Evolutionary conservation across 1,140 invertebrate genomes (phyloP), one percentile per base, ranked within the genome.

Genomic region (Brachionus angularis): DNA sequence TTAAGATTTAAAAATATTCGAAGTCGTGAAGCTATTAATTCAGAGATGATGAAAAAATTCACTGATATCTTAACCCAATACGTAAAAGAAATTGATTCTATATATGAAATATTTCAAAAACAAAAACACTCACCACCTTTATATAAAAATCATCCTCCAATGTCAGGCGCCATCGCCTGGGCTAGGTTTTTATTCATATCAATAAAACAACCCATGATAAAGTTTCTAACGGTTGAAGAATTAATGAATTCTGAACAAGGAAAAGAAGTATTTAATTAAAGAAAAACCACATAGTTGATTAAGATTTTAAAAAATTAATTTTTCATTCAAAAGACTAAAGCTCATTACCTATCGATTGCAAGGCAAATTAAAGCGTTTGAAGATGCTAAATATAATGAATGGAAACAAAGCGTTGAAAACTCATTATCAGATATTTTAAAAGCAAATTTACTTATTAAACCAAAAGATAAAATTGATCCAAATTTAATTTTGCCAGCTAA

Each of bases 21-120:
- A 75, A 91, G 89, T 0, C 81, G 90, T 5, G 80, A 85, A 39
- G 82, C 86, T 0, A 88, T 93, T 47, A 85, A 88, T 55, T 80
- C 86, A 3, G 86, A 88, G 74, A 79, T 93, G 39, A 82, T 87
- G 73, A 86, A 85, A 18, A 93, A 93, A 76, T 92, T 91, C 78
- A 88, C 91, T 67, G 85, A 89, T 12, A 86, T 93, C n/a, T 84
- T 93, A 78, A 83, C 87, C 27, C 89, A 91, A 75, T 93, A 91
- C 77, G 86, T 86, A 62, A 81, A 88, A 73, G 91, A 94, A 83
- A 87, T 93, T 23, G 76, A 79, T 31, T 76, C 73, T 5, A 79
- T 82, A 74, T 79, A 80, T 72, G 72, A 76, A 62, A 74, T 81
- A 55, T 85, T 85, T 46, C 76, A 90, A 87, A 84, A 84, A 78